Conservation (phyloP, 2,888 invertebrate species). For the Athrips mouffetella region DNA sequence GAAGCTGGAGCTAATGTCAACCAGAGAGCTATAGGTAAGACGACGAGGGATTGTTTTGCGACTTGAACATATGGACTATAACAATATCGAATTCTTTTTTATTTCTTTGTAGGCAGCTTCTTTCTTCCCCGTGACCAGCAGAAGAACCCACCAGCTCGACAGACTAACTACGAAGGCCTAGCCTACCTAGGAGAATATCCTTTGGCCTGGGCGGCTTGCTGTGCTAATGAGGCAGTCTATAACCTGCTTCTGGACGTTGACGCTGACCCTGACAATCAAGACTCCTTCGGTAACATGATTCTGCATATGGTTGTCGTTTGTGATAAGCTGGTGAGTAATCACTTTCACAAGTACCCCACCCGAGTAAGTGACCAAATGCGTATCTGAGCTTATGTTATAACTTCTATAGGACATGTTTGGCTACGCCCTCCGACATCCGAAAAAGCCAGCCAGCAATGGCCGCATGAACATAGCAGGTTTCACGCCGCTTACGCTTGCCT, state of each 20-base stretch:
- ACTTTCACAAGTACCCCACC: too few species aligned
- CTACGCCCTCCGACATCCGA: conserved; percentile 96
- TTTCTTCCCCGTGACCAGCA: conserved; percentile 98
- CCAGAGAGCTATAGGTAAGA: conserved; percentile 91
- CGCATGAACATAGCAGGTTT: conserved; percentile 93
- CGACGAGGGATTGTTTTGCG: neutral
- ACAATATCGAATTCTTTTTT: neutral
- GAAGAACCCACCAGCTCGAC: conserved; percentile 83
- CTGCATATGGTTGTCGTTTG: conserved; percentile 99
- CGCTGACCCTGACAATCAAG: conserved; percentile 97
- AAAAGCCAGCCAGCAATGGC: conserved; percentile 94
- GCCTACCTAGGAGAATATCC: conserved; percentile 99
- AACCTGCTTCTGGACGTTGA: conserved; percentile 94
- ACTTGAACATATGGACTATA: neutral
- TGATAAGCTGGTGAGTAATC: conserved; percentile 93
- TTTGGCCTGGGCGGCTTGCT: conserved; percentile 97
- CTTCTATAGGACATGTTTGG: conserved; percentile 95
- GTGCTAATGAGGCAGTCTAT: conserved; percentile 97
- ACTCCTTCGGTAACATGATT: conserved; percentile 98
- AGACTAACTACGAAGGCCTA: conserved; percentile 96
- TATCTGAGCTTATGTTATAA: neutral
- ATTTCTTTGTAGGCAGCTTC: conserved; percentile 88
- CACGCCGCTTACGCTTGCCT: conserved; percentile 97
- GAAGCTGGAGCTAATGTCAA: conserved; percentile 95
- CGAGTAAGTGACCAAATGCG: neutral